Base-by-base conservation (phyloP, 2,888 invertebrate species). In the Thysanoteuthis rhombus region DNA sequence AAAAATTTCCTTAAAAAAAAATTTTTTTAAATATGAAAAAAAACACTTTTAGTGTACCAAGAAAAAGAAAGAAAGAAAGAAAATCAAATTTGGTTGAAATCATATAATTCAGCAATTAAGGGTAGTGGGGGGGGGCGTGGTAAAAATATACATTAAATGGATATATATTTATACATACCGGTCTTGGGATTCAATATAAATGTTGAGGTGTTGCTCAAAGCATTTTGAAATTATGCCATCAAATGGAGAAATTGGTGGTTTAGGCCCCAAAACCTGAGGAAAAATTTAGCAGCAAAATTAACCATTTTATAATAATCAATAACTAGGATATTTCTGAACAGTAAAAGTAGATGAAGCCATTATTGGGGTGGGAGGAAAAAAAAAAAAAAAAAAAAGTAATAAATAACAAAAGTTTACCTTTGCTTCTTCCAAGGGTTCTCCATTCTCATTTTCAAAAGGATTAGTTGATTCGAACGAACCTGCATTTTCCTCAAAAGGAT, bases 141-240 rank as follows among this genome's bases (percentile, higher is more conserved):
- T 22, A 6, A 22, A 52, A 52, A 52, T 28, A 25, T 52, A 52
- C 25, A 22, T 25, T 52, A 52, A 25, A 52, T 52, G 4, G 32
- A 90, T 42, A 91, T 42, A 92, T 16, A 16, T 5, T 28, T 45
- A 92, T 28, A 42, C 96, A 95, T 96, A 98, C 97, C 97, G 98
- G 97, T 99, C 99, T 94, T 99, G 98, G 95, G 99, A 99, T 96
- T 98, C 98, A 94, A 99, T 99, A 97, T 99, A 99, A 93, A 99
- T 98, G 95, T 98, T 98, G 93, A 99, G 98, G 97, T 99, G 99
- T 0, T 98, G 98, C 97, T 99, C 99, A 97, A 99, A 99, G 97
- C 99, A 99, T 95, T 98, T 98, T 45, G 99, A 99, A 95, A 99
- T 99, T 42, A 98, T 97, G 91, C 99, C 98, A 94, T 98, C 97